Evolutionary conservation across 1,140 invertebrate species (phyloP), one percentile per base, ranked within the genome.

Genomic region (Tetragonula clypearis): DNA sequence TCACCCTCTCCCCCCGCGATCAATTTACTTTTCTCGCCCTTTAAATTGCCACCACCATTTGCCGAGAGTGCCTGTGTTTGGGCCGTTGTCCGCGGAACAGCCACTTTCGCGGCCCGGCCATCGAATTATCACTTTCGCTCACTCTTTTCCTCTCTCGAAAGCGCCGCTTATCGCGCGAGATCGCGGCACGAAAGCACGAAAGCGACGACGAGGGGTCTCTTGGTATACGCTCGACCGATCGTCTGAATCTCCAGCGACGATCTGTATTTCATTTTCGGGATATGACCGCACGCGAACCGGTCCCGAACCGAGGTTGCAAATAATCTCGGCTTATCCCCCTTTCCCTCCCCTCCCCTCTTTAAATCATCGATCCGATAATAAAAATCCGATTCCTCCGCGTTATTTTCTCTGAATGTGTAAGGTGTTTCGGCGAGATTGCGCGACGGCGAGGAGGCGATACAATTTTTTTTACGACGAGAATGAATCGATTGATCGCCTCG

Each of bases 1-100:
- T 26, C 55, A 53, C 23, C 30, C 30, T 30, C 30, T 30, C 30
- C 30, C 30, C 73, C 53, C 30, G 69, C 83, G 41, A 49, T 74
- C 88, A 78, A 90, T 90, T 89, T 90, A 87, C 84, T 84, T 89
- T 85, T 84, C 82, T 53, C 26, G 41, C 60, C 76, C 73, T 76
- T 89, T 83, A 84, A 87, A 85, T 49, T 49, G 81, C 79, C 21
- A 77, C 78, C 88, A 69, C 74, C 69, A 76, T 86, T 79, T 85
- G 35, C 30, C 76, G 58, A 41, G 77, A 79, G 58, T 55, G 74
- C 71, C 69, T 8, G 8, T 49, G 41, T 49, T 49, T 8, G 41
- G 41, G 8, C 41, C 41, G 41, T 49, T 49, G 6, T 49, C 72
- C 60, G 23, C 56, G 23, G 66, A 90, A 83, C 49, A 35, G 79